Evolutionary conservation across 64 coral and sea anemone species (phyloP), one percentile per base, ranked within the genome.

Genomic region (Hydrozoanthus tunicans): DNA sequence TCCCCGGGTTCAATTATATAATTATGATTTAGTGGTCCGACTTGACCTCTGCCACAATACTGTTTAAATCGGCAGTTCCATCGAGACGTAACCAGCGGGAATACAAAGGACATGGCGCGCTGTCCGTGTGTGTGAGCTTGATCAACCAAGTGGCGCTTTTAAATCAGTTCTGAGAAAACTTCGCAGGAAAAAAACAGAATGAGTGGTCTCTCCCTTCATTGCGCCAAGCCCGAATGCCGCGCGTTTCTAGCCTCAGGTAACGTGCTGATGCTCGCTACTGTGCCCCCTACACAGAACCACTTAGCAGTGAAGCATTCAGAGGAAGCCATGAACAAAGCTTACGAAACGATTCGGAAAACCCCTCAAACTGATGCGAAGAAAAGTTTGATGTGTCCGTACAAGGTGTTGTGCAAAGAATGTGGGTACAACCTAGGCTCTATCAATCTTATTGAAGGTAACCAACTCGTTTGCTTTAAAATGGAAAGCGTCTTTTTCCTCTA

Each of bases 391-490:
- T 91, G 83, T 25, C 85, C 85, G 17, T 96, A 86, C 56, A 93
- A 86, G 62, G 62, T 93, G 12, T 54, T 96, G 9, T 96, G 94
- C 13, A 90, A 93, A 66, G 79, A 88, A 0, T 96, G 94, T 64
- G 83, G 90, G n/a, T 59, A 80, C 58, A 70, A 86, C 27, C 58
- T 96, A 4, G 94, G 94, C 54, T 79, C 91, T 11, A 32, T 93
- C 54, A 92, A 55, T 65, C 51, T 93, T 9, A 78, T 96, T 5
- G 91, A 96, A 80, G 92, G 83, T 59, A 72, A 86, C 8, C 68
- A 93, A 32, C 12, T 93, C 4, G 79, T 93, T 25, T 96, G 94
- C 56, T 93, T 96, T 51, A 96, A 96, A 79, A 89, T 89, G 14
- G 94, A 96, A 81, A 92, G 74, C 3, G 62, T 93, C 6, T 90